Evolutionary conservation across 1,140 invertebrate species (phyloP).

Genomic region (Pseudobourletiella spinata): DNA sequence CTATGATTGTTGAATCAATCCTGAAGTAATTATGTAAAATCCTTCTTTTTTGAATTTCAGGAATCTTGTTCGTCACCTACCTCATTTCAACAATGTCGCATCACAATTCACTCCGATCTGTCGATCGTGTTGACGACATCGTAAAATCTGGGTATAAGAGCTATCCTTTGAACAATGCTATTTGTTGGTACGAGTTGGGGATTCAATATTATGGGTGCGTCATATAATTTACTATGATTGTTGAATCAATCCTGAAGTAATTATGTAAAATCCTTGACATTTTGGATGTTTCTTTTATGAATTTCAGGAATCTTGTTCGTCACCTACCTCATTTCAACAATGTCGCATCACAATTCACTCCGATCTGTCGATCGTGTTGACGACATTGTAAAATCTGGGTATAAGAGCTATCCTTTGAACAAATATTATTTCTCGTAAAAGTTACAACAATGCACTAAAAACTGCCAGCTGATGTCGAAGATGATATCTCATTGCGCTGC

Average conservation of each 20-base stretch:
- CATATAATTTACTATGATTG: too few relatives aligned
- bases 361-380: neutral
- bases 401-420: too few relatives aligned
- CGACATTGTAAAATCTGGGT: neutral
- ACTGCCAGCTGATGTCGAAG: too few relatives aligned
- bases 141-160: neutral
- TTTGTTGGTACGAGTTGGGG: neutral
- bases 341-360: neutral
- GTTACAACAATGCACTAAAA: too few relatives aligned
- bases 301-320: neutral
- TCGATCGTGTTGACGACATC: neutral
- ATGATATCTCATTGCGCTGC: too few relatives aligned
- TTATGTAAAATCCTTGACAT: neutral
- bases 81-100: neutral
- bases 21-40: constrained; percentile 1
- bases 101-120: neutral
- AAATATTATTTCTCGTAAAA: too few relatives aligned
- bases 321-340: neutral
- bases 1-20: too few relatives aligned
- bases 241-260: too few relatives aligned
- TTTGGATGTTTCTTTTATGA: neutral
- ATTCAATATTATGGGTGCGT: neutral
- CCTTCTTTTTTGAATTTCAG: neutral
- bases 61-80: neutral
- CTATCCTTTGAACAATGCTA: neutral